Base-by-base conservation (phyloP, 2,888 invertebrate species). In the Frankliniella fusca region DNA sequence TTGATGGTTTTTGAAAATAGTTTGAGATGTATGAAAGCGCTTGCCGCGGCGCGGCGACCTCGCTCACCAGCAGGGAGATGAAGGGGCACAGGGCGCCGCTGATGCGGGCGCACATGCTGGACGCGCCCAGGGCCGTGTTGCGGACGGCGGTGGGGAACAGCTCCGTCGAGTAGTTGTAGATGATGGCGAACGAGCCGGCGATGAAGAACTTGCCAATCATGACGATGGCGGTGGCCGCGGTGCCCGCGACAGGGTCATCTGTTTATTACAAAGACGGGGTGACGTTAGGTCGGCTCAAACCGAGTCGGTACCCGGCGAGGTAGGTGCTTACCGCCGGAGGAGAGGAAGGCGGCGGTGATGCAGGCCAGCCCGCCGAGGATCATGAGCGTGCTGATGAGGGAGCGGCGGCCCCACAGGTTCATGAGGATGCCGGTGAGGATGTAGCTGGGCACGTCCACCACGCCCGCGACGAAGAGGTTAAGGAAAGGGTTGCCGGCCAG, bases 311-410 rank as follows among this genome's bases (percentile, higher is more conserved):
- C n/a, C n/a, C n/a, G n/a, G n/a, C n/a, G n/a, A n/a, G n/a, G n/a
- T n/a, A 38, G 38, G 23, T 12, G 23, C 84, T 83, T 91, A 70
- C 93, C 38, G 87, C 87, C 86, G 85, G 85, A 83, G 12, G 86
- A 85, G 80, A 87, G 85, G 80, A 86, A 86, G 15, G 88, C 86
- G 5, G 87, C 87, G 23, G 86, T 84, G 7, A 88, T 85, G 81
- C 86, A 87, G 5, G 86, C 86, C 11, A 86, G 54, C 23, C 87
- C 87, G n/a, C 87, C 87, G 18, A 86, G 80, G 9, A 87, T 81
- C 86, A 87, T 86, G 9, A 86, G 84, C 18, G 85, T 83, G 49
- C 86, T 85, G 81, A 86, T 85, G 0, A 87, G 85, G 27, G 84
- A 85, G 54, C 87, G 84, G 27, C 87, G 83, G 27, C 87, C 87